Evolutionary conservation across 2,113 vertebrate genomes (phyloP).

Genomic region (Ochotona curzoniae): DNA sequence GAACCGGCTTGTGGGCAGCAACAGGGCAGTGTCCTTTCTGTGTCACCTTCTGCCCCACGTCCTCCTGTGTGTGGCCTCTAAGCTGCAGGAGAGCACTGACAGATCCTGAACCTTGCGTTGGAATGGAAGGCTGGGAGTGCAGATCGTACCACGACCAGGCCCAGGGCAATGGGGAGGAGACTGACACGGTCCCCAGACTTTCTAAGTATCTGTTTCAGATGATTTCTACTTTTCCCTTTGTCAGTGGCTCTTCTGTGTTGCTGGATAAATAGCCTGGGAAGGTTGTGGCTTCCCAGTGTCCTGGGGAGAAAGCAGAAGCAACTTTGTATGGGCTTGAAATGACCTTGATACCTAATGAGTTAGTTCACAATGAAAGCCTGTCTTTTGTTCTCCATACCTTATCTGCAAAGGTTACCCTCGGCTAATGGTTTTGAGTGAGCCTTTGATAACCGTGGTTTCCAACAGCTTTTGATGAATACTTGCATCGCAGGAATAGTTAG

Average conservation of each 20-base stretch:
- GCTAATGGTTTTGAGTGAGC: background rate
- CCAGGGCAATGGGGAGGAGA: background rate
- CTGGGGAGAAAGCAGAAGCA: background rate
- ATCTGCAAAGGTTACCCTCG: background rate
- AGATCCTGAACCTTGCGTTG: fast-evolving
- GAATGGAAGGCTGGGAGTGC: too few species aligned
- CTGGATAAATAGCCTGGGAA: background rate
- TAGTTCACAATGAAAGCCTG: background rate
- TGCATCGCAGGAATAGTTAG: background rate
- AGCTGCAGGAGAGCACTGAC: background rate
- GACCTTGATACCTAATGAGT: background rate
- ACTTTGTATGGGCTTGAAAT: background rate
- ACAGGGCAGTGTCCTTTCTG: background rate
- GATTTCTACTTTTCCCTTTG: background rate
- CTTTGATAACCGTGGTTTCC: background rate
- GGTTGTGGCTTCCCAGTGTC: background rate
- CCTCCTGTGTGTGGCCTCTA: fast-evolving
- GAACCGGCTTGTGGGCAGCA: background rate
- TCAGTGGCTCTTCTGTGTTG: background rate
- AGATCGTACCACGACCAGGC: background rate
- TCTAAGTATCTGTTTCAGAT: background rate
- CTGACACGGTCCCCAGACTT: background rate
- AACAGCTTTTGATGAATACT: background rate
- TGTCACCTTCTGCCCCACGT: background rate
- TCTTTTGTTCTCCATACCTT: background rate